Conservation (phyloP, 2,113 vertebrate genomes). For the Plestiodon gilberti region DNA sequence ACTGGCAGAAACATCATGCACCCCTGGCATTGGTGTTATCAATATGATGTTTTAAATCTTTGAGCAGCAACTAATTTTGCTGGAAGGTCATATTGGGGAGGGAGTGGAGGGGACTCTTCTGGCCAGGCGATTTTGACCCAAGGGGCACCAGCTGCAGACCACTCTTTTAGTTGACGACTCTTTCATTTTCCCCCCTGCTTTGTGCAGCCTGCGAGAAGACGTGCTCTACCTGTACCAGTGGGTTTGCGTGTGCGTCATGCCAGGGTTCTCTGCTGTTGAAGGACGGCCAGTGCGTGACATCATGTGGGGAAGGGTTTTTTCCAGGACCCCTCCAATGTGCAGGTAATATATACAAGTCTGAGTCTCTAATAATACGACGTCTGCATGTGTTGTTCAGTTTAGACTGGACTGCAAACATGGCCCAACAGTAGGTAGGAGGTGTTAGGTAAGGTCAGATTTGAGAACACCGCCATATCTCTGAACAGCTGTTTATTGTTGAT, state of each 20-base stretch:
- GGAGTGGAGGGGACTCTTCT: neutral
- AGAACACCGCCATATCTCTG: neutral
- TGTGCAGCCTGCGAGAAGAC: conserved; percentile 78
- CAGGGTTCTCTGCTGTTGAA: conserved; percentile 70
- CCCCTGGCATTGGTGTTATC: neutral
- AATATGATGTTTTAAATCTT: neutral
- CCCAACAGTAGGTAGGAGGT: neutral
- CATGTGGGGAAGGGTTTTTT: conserved; percentile 76
- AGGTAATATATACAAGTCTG: conserved; percentile 68
- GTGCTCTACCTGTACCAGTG: conserved; percentile 76
- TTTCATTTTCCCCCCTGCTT: neutral
- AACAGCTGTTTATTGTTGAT: neutral
- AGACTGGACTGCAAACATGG: too few species aligned
- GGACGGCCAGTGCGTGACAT: conserved; percentile 76
- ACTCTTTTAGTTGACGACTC: neutral
- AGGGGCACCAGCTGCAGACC: neutral
- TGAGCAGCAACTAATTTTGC: neutral
- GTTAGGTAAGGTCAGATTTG: neutral
- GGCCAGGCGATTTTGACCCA: neutral
- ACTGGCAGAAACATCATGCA: neutral
- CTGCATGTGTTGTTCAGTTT: neutral
- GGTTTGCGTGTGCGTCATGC: conserved; percentile 80
- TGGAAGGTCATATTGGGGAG: neutral
- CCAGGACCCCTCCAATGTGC: conserved; percentile 76
- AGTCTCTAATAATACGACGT: neutral